phyloP scores from a whole-genome alignment of 2,888 invertebrate species.

The Ariolimax columbianus region DNA sequence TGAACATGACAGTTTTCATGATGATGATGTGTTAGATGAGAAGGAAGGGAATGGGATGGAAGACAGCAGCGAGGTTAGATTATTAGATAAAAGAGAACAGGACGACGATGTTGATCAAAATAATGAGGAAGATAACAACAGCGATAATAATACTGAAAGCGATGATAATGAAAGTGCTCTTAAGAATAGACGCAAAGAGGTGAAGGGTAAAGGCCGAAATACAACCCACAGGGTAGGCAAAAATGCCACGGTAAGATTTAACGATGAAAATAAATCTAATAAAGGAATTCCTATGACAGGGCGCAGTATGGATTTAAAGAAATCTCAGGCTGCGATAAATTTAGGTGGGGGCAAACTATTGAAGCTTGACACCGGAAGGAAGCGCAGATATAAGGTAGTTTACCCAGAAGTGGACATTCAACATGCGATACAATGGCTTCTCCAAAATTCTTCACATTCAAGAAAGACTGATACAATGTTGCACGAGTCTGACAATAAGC shows the following conservation, averaged over 20 bases:
- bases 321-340: not conserved
- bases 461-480: not conserved
- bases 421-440: not conserved
- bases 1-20: not conserved
- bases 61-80: not conserved
- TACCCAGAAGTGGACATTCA: not conserved
- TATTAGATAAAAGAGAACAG: too few species aligned
- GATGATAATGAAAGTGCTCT: not conserved
- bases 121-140: not conserved
- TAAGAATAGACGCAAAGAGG: not conserved
- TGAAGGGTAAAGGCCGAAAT: not conserved
- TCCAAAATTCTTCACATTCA: slow-evolving; percentile 7
- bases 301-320: not conserved
- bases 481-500: not conserved
- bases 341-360: not conserved
- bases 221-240: not conserved
- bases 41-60: not conserved
- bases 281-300: not conserved
- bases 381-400: not conserved
- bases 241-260: not conserved
- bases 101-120: not conserved
- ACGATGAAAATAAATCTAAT: not conserved
- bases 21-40: not conserved
- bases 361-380: not conserved
- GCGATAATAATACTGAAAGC: too few species aligned